Conservation (phyloP, 2,797 vertebrate species). For the Gila robusta region DNA sequence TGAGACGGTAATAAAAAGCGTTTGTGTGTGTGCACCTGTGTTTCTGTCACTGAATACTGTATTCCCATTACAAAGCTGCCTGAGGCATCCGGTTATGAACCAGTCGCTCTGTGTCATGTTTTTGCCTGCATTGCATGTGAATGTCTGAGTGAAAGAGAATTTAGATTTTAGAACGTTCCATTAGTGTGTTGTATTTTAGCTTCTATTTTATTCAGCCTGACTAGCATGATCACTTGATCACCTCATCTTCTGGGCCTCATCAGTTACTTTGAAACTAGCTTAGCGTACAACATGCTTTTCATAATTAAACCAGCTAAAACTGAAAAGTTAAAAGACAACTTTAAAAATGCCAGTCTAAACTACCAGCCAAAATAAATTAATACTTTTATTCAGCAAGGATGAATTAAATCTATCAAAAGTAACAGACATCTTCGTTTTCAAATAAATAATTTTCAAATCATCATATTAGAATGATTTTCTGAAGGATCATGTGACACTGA, state of each 20-base stretch:
- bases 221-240: neutral
- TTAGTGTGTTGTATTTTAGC: neutral
- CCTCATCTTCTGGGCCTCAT: neutral
- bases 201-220: neutral
- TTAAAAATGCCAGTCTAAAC: neutral
- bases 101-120: neutral
- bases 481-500: neutral
- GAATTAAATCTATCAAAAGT: too few species aligned
- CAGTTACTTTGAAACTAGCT: neutral
- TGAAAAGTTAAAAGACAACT: neutral
- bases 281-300: neutral
- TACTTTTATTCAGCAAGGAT: too few species aligned
- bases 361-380: neutral
- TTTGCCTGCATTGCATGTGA: neutral
- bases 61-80: conserved; percentile 37
- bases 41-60: conserved; percentile 26
- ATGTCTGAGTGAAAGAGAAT: neutral
- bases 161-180: neutral
- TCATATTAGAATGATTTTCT: neutral
- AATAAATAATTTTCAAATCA: neutral
- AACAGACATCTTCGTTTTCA: too few species aligned
- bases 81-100: conserved; percentile 23
- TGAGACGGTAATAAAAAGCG: neutral
- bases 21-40: neutral
- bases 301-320: neutral